A percentile compares a stretch with the other conserved stretches of the same genome.
These are phyloP conservation scores for Thymallus thymallus DNA, from an alignment of 2,113 vertebrate species.

Conservation along the genomic window DNA sequence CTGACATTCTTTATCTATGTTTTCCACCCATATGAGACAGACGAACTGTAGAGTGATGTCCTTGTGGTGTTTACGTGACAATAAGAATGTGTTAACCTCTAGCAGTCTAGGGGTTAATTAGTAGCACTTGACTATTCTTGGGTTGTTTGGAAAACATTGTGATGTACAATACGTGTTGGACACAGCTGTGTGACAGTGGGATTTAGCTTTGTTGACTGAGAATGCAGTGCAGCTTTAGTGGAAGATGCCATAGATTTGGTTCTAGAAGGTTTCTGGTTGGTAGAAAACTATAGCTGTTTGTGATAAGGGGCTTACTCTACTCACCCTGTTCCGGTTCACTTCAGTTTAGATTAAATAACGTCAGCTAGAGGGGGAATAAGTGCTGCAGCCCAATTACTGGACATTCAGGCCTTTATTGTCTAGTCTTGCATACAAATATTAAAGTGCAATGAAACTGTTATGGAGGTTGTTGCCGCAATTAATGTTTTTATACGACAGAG, in stretches of 20 bases:
- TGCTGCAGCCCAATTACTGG: conserved; percentile 25
- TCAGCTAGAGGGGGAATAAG: neutral
- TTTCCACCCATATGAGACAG: neutral
- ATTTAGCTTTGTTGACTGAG: too few relatives aligned
- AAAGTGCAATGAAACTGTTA: conserved; percentile 9
- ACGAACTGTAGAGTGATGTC: neutral
- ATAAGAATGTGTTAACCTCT: too few relatives aligned
- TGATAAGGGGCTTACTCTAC: neutral
- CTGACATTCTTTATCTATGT: neutral
- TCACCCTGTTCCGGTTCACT: neutral
- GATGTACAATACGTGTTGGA: too few relatives aligned
- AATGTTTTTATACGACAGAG: conserved; percentile 26
- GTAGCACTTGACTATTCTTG: neutral
- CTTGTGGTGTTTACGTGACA: neutral
- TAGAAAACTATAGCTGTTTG: neutral
- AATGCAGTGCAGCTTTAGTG: too few relatives aligned
- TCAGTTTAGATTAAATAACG: conserved; percentile 9
- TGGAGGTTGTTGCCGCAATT: conserved; percentile 11
- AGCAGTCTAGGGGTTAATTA: neutral
- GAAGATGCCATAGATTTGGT: too few relatives aligned
- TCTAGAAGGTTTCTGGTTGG: neutral
- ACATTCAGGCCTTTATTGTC: conserved; percentile 24
- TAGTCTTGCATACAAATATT: conserved; percentile 3
- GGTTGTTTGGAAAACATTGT: neutral
- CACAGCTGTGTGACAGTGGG: too few relatives aligned